Conservation (phyloP, 2,113 vertebrate species). For the Varanus komodoensis region DNA sequence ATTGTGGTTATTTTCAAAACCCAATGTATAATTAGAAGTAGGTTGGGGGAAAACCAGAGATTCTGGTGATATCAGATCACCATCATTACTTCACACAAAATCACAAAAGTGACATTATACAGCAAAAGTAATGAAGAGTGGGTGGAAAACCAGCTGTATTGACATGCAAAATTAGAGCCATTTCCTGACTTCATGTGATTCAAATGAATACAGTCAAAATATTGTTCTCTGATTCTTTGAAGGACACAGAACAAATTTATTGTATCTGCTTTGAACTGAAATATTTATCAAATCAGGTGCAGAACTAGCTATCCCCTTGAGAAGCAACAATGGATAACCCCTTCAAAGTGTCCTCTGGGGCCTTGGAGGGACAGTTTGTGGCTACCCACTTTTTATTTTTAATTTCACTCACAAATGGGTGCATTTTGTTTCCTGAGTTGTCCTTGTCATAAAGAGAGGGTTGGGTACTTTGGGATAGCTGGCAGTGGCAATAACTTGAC, state of each 20-base stretch:
- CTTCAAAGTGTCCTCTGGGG: too few species aligned
- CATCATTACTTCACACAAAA: slow-evolving; percentile 56
- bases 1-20: slow-evolving; percentile 45
- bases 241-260: slow-evolving; percentile 35
- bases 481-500: too few species aligned
- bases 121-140: slow-evolving; percentile 64
- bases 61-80: slow-evolving; percentile 28
- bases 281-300: slow-evolving; percentile 38
- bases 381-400: too few species aligned
- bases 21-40: slow-evolving; percentile 54
- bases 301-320: too few species aligned
- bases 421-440: too few species aligned
- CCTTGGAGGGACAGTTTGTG: too few species aligned
- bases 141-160: slow-evolving; percentile 50
- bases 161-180: slow-evolving; percentile 60
- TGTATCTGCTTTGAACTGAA: slow-evolving; percentile 46
- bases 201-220: slow-evolving; percentile 65
- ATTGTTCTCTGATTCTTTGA: slow-evolving; percentile 43
- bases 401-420: too few species aligned
- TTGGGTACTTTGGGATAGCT: too few species aligned
- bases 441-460: too few species aligned
- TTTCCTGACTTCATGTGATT: slow-evolving; percentile 53
- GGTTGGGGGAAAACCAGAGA: slow-evolving; percentile 10
- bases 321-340: too few species aligned
- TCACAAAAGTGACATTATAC: slow-evolving; percentile 61